Base-by-base conservation (phyloP, 2,888 invertebrate species). In the Eledona agricola region DNA sequence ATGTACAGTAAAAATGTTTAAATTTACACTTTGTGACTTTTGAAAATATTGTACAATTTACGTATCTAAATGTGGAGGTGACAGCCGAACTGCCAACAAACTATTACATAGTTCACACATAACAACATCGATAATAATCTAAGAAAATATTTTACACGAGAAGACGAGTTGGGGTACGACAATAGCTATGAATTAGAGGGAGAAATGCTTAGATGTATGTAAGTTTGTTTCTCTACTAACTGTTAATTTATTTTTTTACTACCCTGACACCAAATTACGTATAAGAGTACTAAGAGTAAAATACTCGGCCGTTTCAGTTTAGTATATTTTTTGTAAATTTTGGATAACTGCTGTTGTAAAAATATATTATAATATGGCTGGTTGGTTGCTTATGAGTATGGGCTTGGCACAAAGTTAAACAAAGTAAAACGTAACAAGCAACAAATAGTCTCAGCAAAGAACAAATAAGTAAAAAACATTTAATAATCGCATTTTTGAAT, bases 181-280 rank as follows among this genome's bases (percentile, higher is more conserved):
- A 65, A 55, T 62, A 60, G 58, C 57, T 58, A 57, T 57, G 37
- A 47, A 37, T 49, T 52, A 45, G 43, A 45, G 49, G 37, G 54
- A 45, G 46, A 43, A 55, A 52, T 57, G 56, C 51, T 55, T 57
- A 57, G 35, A 52, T 47, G 55, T 54, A 51, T 59, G 58, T 57
- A 61, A 59, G 60, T 61, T 64, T 63, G 59, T 63, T 66, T 64
- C 60, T 59, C 55, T 72, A 70, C 67, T 70, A 69, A 67, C 70
- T 63, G 67, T 68, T 67, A 70, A 67, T 69, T 67, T 68, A 66
- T 67, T 73, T 73, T 73, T 80, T 74, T 80, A 50, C 84, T 83
- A 89, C 88, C 89, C 89, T 89, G 88, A 88, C 88, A 88, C 85
- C 85, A 87, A 87, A 87, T 89, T 89, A 89, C 88, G 89, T 88